Evolutionary conservation across 2,113 vertebrate species (phyloP).

Genomic region (Eubucco bourcierii): DNA sequence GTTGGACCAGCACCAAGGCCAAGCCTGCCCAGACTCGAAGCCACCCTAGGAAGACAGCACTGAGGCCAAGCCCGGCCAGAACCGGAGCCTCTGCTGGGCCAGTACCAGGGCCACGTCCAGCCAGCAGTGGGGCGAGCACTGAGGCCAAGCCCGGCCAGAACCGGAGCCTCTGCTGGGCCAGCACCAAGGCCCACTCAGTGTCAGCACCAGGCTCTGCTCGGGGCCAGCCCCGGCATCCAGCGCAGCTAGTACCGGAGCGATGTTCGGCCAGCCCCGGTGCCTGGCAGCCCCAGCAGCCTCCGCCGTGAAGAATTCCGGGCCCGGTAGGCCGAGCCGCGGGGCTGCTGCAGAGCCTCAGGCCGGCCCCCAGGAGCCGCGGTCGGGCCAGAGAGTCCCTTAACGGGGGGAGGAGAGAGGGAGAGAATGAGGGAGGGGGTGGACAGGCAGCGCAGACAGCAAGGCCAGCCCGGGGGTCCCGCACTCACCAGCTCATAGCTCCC

Average conservation of each 20-base stretch:
- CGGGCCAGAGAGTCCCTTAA: too few species aligned
- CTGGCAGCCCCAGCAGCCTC: too few species aligned
- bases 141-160: neutral
- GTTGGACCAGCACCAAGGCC: neutral
- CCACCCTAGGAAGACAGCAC: too few species aligned
- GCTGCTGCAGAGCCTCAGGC: too few species aligned
- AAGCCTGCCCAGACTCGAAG: neutral
- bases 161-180: neutral
- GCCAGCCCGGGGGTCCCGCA: neutral
- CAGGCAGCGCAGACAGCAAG: neutral
- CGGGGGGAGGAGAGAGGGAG: too few species aligned
- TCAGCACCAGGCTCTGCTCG: neutral
- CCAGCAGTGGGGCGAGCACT: neutral
- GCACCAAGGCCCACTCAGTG: neutral
- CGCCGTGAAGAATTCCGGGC: too few species aligned
- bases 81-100: neutral
- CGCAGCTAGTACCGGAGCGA: neutral
- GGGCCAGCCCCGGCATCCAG: neutral
- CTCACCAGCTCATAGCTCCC: constrained; percentile 45
- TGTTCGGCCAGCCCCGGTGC: neutral
- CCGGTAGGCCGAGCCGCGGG: too few species aligned
- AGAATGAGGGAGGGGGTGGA: too few species aligned
- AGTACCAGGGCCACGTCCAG: neutral
- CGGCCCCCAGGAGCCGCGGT: too few species aligned
- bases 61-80: neutral